A percentile compares a stretch with the other conserved stretches of the same genome.
These are phyloP conservation scores for Megaceryle torquata DNA, from an alignment of 2,113 vertebrate genomes.

Conservation along the genomic window DNA sequence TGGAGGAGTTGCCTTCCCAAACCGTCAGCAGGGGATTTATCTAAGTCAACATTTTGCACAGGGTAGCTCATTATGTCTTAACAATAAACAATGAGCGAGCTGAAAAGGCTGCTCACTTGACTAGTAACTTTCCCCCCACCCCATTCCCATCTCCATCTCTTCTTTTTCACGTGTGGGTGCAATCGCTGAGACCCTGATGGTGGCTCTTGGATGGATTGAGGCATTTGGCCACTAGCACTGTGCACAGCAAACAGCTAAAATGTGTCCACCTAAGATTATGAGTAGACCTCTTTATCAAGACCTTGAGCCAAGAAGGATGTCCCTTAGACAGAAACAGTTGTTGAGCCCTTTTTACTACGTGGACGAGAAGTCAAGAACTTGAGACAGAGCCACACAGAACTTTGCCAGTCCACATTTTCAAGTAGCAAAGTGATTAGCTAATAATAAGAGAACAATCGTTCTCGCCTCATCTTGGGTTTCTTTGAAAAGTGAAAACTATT, in stretches of 20 bases:
- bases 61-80: not conserved
- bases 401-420: not conserved
- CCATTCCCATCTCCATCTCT: not conserved
- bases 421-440: not conserved
- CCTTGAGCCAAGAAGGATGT: not conserved
- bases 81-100: not conserved
- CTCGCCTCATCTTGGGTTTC: not conserved
- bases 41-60: not conserved
- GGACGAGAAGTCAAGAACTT: not conserved
- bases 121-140: too few species aligned
- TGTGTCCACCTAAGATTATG: fast-evolving
- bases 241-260: not conserved
- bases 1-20: not conserved
- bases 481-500: not conserved
- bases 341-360: too few species aligned
- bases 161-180: not conserved
- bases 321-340: not conserved
- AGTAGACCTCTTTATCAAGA: not conserved
- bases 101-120: not conserved
- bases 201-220: not conserved
- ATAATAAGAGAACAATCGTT: not conserved
- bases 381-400: not conserved
- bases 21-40: not conserved
- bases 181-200: too few species aligned
- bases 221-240: not conserved